These are phyloP conservation scores for Cyprinodon diabolis DNA, from an alignment of 2,797 vertebrate species.

Conservation along the genomic window DNA sequence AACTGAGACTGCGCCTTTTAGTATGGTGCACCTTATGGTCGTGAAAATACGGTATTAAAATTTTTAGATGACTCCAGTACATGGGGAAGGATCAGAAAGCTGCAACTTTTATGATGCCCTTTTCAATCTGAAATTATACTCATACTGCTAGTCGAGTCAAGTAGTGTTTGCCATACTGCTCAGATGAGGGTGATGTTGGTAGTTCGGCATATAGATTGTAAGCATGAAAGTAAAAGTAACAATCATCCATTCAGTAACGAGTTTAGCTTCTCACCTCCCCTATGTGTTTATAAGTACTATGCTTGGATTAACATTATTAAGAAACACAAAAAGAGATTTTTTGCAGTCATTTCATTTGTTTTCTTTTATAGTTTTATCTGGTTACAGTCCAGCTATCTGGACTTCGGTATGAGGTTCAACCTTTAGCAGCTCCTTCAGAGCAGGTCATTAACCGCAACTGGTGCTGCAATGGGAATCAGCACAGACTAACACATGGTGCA, in stretches of 20 bases:
- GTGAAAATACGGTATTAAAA: no score
- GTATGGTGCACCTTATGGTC: no score
- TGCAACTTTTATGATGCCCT: no score
- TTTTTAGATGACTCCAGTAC: no score
- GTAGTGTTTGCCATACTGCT: slow-evolving; percentile 29
- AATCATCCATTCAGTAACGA: slow-evolving; percentile 11
- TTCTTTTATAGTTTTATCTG: neutral
- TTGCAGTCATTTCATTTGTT: neutral
- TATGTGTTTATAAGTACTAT: slow-evolving; percentile 2
- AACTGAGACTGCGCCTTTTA: no score
- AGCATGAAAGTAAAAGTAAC: slow-evolving; percentile 17
- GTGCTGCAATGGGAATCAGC: slow-evolving; percentile 16
- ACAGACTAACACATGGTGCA: slow-evolving; percentile 10
- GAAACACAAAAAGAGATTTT: neutral
- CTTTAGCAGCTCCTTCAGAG: slow-evolving; percentile 15
- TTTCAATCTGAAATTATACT: neutral
- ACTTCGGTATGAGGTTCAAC: slow-evolving; percentile 19
- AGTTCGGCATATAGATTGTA: slow-evolving; percentile 26
- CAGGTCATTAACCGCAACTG: slow-evolving; percentile 23
- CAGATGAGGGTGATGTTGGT: slow-evolving; percentile 6
- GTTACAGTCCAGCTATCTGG: slow-evolving; percentile 1
- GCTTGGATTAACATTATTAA: neutral
- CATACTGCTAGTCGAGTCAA: slow-evolving; percentile 11
- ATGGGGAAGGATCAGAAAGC: no score
- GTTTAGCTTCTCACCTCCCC: slow-evolving; percentile 7